A percentile compares a stretch with the other conserved stretches of the same genome.
phyloP scores from a whole-genome alignment of 2,888 invertebrate genomes.

The Imbricaverruca yamaguchii region DNA sequence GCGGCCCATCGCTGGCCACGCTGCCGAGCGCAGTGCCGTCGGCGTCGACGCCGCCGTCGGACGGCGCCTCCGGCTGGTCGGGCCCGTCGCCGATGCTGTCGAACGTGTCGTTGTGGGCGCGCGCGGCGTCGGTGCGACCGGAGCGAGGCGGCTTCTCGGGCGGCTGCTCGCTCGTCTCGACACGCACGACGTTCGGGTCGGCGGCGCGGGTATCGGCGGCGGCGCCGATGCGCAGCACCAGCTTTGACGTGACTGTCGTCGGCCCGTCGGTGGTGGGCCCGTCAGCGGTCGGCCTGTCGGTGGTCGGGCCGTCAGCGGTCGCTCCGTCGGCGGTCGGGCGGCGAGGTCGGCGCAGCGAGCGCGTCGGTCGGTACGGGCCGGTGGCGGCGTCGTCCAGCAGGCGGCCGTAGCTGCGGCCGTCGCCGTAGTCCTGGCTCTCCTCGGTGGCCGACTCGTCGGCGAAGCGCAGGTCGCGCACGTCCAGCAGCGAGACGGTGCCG shows the following conservation, averaged over 20 bases:
- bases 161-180: no score
- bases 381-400: neutral
- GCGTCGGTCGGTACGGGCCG: neutral
- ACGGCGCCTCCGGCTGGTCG: neutral
- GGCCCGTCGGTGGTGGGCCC: neutral
- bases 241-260: neutral
- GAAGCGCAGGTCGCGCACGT: constrained; percentile 2
- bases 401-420: constrained; percentile 11
- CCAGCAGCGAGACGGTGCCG: neutral
- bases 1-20: constrained; percentile 4
- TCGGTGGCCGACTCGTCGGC: constrained; percentile 12
- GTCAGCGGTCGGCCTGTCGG: no score
- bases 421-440: constrained; percentile 12
- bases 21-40: neutral
- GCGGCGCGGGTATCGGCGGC: neutral
- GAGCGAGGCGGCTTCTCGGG: neutral
- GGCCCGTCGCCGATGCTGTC: constrained; percentile 16
- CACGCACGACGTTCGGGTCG: neutral
- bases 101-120: constrained; percentile 3
- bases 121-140: neutral
- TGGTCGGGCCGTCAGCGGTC: no score
- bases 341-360: neutral
- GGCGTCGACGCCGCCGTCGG: neutral
- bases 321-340: no score
- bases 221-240: neutral